Evolutionary conservation across 2,888 invertebrate genomes (phyloP).

Genomic region (Tenthredo distinguenda): DNA sequence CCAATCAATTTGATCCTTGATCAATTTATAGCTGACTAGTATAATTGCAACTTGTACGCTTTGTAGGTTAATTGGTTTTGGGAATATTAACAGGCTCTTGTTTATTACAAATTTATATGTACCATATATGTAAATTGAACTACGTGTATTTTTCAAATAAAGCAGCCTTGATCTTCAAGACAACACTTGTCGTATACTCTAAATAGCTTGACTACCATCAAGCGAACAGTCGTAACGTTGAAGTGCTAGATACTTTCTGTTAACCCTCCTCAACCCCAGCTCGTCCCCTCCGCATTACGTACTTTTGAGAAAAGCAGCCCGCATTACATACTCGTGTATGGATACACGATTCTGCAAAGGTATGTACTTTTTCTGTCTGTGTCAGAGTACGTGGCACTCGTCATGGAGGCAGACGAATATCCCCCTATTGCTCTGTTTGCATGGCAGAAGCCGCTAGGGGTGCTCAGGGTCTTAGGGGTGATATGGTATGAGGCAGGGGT

Average conservation of each 20-base stretch:
- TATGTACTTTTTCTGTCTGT: conserved; percentile 11
- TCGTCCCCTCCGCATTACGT: background rate
- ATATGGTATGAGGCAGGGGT: conserved; percentile 32
- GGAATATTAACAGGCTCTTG: background rate
- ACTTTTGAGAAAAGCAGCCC: conserved; percentile 22
- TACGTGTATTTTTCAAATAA: background rate
- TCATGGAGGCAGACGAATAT: conserved; percentile 23
- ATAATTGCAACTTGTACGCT: background rate
- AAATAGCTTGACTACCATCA: background rate
- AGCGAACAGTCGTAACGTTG: conserved; percentile 20
- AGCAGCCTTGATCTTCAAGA: background rate
- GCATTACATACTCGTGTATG: conserved; percentile 4
- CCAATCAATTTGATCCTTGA: background rate
- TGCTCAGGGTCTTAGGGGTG: conserved; percentile 19
- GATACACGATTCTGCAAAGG: conserved; percentile 15
- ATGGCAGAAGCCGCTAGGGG: conserved; percentile 24
- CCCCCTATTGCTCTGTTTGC: conserved; percentile 44
- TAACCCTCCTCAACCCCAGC: background rate
- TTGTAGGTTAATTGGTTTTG: background rate
- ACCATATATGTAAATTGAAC: background rate
- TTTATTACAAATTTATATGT: background rate
- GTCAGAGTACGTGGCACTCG: conserved; percentile 25
- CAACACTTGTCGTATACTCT: background rate
- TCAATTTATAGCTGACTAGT: background rate
- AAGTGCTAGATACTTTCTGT: background rate